phyloP scores from a whole-genome alignment of 1,140 invertebrate genomes.

The Eupeodes corollae region DNA sequence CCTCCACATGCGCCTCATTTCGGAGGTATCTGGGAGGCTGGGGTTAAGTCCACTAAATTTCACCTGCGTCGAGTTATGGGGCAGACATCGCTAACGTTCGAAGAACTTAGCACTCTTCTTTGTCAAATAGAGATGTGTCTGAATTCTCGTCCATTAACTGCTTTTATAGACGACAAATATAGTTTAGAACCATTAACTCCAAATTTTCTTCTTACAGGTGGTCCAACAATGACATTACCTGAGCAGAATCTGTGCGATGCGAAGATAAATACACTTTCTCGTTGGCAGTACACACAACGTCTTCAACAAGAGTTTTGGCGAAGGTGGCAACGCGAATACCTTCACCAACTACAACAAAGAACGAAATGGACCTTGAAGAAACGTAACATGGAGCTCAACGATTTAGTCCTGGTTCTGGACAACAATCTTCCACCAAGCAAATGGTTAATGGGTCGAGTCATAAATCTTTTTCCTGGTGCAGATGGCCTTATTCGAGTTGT shows the following conservation, averaged over 20 bases:
- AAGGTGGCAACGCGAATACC: too few species aligned
- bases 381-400: slow-evolving; percentile 12
- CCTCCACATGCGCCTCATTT: slow-evolving; percentile 19
- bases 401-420: slow-evolving; percentile 27
- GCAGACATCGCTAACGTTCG: slow-evolving; percentile 8
- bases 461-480: slow-evolving; percentile 15
- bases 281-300: slow-evolving; percentile 13
- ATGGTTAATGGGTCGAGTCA: slow-evolving; percentile 27
- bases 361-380: slow-evolving; percentile 10
- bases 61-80: slow-evolving; percentile 14
- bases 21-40: slow-evolving; percentile 23
- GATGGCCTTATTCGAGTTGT: slow-evolving; percentile 17
- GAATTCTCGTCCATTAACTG: slow-evolving; percentile 15
- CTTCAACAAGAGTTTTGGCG: slow-evolving; percentile 19
- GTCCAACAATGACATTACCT: slow-evolving; percentile 12
- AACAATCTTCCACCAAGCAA: slow-evolving; percentile 21
- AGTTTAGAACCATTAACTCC: slow-evolving; percentile 25
- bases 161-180: slow-evolving; percentile 16
- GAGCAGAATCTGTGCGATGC: too few species aligned
- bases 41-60: slow-evolving; percentile 16
- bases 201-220: slow-evolving; percentile 29
- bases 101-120: slow-evolving; percentile 12
- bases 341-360: too few species aligned
- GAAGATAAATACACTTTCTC: too few species aligned
- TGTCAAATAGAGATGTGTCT: slow-evolving; percentile 17